Conservation (phyloP, 2,888 invertebrate genomes). For the Scaptodrosophila latifasciaeformis region DNA sequence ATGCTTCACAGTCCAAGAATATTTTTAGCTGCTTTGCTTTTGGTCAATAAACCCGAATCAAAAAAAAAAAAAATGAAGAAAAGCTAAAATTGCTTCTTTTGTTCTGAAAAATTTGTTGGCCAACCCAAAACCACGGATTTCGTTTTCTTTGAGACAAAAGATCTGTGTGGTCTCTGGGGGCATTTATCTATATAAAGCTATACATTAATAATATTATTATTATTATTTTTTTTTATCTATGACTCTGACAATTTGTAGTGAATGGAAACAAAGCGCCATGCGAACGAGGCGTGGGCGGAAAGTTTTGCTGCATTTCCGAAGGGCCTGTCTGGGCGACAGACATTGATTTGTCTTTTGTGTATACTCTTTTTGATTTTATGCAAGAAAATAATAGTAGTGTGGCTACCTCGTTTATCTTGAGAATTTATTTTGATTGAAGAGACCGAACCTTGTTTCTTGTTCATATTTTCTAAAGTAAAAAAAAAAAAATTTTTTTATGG, state of each 20-base stretch:
- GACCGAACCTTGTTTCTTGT: no score
- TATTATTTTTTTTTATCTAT: constrained; percentile 11
- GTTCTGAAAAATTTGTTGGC: constrained; percentile 56
- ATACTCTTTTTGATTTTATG: no score
- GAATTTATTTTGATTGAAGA: no score
- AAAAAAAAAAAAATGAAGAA: constrained; percentile 8
- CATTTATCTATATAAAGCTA: not conserved
- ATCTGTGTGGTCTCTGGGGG: not conserved
- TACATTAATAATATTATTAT: not conserved
- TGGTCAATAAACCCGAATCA: constrained; percentile 60
- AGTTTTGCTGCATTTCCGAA: no score
- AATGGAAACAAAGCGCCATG: not conserved
- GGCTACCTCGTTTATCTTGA: no score
- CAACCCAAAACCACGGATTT: constrained; percentile 24
- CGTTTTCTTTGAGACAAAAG: not conserved
- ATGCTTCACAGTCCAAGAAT: constrained; percentile 35
- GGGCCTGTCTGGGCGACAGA: no score
- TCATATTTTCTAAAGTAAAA: no score
- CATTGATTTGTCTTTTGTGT: no score
- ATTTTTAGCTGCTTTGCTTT: constrained; percentile 54
- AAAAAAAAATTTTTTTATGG: no score
- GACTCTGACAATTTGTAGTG: not conserved
- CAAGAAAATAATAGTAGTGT: no score
- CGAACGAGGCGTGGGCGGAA: no score
- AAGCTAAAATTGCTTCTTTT: constrained; percentile 37